Percentiles rank a stretch among this genome's conserved stretches.
phyloP scores from a whole-genome alignment of 2,888 invertebrate genomes.

The Eupeodes luniger region DNA sequence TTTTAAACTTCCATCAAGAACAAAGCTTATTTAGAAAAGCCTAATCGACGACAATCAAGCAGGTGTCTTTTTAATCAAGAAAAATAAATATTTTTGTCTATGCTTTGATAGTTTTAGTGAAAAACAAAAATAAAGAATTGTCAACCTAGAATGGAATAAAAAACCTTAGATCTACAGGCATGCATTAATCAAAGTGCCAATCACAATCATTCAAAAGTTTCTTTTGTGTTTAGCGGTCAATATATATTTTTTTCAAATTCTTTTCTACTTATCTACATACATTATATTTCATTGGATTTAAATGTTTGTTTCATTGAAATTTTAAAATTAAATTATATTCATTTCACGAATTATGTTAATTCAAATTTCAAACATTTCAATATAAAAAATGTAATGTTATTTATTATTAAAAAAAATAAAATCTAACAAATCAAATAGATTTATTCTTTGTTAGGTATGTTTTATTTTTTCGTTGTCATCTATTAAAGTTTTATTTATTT shows the following conservation, averaged over 20 bases:
- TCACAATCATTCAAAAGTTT: constrained; percentile 1
- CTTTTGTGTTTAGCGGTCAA: background rate
- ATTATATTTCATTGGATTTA: background rate
- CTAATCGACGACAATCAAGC: too few species aligned
- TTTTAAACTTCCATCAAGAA: too few species aligned
- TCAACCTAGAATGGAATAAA: background rate
- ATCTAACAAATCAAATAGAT: background rate
- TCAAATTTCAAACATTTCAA: background rate
- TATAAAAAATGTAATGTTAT: background rate
- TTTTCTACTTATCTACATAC: background rate
- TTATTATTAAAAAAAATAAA: background rate
- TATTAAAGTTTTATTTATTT: background rate
- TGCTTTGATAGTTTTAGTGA: too few species aligned
- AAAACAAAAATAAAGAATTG: too few species aligned
- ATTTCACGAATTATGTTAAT: constrained; percentile 13
- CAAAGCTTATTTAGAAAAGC: too few species aligned
- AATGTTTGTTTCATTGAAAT: background rate
- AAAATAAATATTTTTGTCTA: too few species aligned
- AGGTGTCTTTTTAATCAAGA: too few species aligned
- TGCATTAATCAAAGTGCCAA: background rate
- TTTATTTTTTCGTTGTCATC: background rate
- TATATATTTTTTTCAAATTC: background rate
- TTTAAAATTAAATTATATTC: background rate
- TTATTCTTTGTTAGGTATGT: background rate
- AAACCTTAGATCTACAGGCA: background rate